Evolutionary conservation across 1,140 invertebrate genomes (phyloP).

Genomic region (Proales similis): DNA sequence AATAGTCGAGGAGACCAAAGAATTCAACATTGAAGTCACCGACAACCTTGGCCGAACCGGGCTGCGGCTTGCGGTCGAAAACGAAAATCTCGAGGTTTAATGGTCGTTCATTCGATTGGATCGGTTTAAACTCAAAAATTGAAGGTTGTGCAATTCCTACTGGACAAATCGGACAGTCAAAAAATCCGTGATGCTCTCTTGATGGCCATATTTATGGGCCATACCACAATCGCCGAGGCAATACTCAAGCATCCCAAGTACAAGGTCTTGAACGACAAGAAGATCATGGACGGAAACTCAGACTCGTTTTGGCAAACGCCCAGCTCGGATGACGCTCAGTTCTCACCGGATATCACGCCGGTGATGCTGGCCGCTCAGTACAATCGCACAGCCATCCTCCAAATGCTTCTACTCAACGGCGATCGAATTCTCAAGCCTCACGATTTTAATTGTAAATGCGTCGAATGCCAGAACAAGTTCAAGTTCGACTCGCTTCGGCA

Average conservation of each 20-base stretch:
- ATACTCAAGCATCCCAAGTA: constrained; percentile 50
- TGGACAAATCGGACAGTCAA: constrained; percentile 45
- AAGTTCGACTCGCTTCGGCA: constrained; percentile 47
- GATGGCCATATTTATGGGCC: constrained; percentile 49
- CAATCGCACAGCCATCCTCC: constrained; percentile 46
- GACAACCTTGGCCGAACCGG: constrained; percentile 47
- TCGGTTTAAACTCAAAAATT: not conserved
- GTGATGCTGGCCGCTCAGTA: constrained; percentile 45
- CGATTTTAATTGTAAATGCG: constrained; percentile 58
- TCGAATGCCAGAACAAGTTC: constrained; percentile 55
- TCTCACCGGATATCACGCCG: constrained; percentile 47
- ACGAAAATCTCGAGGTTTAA: constrained; percentile 47
- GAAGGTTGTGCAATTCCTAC: constrained; percentile 44
- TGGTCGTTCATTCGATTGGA: not conserved
- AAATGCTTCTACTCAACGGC: constrained; percentile 48
- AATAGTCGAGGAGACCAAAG: constrained; percentile 43
- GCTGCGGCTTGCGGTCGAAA: constrained; percentile 45
- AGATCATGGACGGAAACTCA: constrained; percentile 15
- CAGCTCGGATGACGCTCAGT: constrained; percentile 41
- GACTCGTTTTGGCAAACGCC: constrained; percentile 38
- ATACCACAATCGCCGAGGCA: constrained; percentile 49
- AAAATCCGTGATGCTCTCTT: constrained; percentile 50
- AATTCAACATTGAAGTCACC: constrained; percentile 45
- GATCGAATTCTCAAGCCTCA: constrained; percentile 57
- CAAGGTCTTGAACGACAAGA: constrained; percentile 36